These are phyloP conservation scores for Proisotoma minuta DNA, from an alignment of 2,888 invertebrate species.

Conservation along the genomic window DNA sequence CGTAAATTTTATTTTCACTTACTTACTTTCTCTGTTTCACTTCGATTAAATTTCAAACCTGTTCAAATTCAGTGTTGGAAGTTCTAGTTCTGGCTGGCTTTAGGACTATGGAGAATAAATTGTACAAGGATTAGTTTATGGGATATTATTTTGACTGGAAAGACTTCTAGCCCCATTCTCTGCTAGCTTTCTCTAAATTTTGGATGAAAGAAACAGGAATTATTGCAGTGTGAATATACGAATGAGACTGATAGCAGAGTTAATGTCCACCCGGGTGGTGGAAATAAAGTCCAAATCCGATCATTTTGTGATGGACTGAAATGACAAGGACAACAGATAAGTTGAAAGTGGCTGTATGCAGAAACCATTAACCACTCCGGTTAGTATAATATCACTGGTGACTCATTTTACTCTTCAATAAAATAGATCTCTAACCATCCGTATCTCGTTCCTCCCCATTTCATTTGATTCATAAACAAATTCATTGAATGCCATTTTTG, in stretches of 20 bases:
- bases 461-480: no score
- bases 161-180: neutral
- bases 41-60: no score
- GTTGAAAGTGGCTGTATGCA: neutral
- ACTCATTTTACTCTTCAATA: constrained; percentile 6
- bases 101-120: neutral
- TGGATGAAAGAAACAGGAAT: no score
- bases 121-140: constrained; percentile 8
- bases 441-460: neutral
- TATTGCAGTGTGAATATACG: no score
- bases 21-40: neutral
- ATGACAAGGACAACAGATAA: constrained; percentile 2
- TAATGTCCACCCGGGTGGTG: constrained; percentile 1
- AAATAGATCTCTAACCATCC: constrained; percentile 7
- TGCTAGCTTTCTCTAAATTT: neutral
- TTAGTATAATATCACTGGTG: neutral
- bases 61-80: neutral
- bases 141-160: no score
- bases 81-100: neutral
- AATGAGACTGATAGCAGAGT: no score
- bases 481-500: no score
- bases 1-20: constrained; percentile 15
- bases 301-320: constrained; percentile 3
- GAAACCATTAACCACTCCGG: constrained; percentile 5
- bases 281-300: neutral